Evolutionary conservation across 2,888 invertebrate genomes (phyloP).

Genomic region (Eulithis prunata): DNA sequence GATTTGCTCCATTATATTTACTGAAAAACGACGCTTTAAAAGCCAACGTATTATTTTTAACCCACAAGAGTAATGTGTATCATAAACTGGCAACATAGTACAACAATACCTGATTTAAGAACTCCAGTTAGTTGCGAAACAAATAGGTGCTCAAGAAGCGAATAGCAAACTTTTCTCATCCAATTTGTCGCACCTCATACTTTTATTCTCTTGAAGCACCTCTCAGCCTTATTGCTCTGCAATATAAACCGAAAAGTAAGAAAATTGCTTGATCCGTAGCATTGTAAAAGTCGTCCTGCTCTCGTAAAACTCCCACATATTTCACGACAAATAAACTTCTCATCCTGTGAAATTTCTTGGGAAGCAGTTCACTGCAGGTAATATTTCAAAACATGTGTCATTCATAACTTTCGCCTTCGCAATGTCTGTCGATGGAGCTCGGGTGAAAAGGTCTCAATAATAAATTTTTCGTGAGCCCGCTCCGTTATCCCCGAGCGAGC

Average conservation of each 20-base stretch:
- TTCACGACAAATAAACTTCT: constrained; percentile 84
- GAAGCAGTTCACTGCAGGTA: constrained; percentile 81
- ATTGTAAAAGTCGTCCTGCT: constrained; percentile 75
- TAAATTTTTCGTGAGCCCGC: constrained; percentile 82
- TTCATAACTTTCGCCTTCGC: constrained; percentile 84
- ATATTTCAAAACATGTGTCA: constrained; percentile 85
- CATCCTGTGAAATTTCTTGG: constrained; percentile 78
- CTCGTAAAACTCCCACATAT: constrained; percentile 83
- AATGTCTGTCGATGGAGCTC: constrained; percentile 83
- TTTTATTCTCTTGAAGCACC: constrained; percentile 70
- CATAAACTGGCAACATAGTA: constrained; percentile 20
- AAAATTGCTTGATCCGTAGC: constrained; percentile 77
- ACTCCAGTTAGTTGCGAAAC: constrained; percentile 52
- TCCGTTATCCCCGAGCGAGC: constrained; percentile 79
- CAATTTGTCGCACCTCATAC: constrained; percentile 78
- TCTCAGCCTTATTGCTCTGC: constrained; percentile 72
- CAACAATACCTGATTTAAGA: constrained; percentile 46
- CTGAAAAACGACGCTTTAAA: constrained; percentile 25
- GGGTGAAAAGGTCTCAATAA: constrained; percentile 83
- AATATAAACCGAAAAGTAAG: constrained; percentile 69
- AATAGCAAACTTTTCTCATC: constrained; percentile 74
- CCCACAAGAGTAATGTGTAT: not conserved
- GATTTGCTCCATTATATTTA: constrained; percentile 40
- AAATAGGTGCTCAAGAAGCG: constrained; percentile 57
- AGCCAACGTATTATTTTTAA: constrained; percentile 12